Base-by-base conservation (phyloP, 1,140 invertebrate genomes). In the Akabosia matsudoensis region DNA sequence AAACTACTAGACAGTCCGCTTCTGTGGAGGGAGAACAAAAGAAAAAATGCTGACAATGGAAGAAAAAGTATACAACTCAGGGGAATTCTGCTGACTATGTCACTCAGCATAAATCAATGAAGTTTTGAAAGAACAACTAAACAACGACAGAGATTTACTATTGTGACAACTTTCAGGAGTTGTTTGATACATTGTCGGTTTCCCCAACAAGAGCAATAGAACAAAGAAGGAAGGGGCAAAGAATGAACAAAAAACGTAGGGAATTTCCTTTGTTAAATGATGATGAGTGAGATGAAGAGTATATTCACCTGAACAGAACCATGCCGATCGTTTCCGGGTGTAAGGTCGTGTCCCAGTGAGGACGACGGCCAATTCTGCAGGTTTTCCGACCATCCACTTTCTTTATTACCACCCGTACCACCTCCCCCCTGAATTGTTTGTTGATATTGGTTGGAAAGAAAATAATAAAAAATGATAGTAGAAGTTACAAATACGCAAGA, bases 261-360 rank as follows among this genome's bases (percentile, higher is more conserved):
- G n/a, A n/a, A n/a, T n/a, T n/a, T n/a, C n/a, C n/a, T n/a, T n/a
- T n/a, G n/a, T n/a, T n/a, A n/a, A n/a, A n/a, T n/a, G n/a, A n/a
- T n/a, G n/a, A 22, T 28, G 56, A 64, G 56, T 70, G 67, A 54
- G 61, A 72, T 72, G 51, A 75, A 28, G 37, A 45, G 28, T 7
- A 64, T 74, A 87, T 88, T 89, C 89, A 95, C 93, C 93, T 96
- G 93, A 82, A 95, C 93, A 84, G 93, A 95, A 85, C 95, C 95
- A 86, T 96, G 94, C 86, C 94, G 91, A 88, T 96, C 94, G 83
- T 84, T 84, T 74, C 94, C 94, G 82, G 94, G 93, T 80, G 93
- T 95, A 83, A 96, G 89, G 85, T 90, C 90, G 78, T 85, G 84
- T 82, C 90, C 89, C 76, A 88, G 84, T 26, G 83, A 83, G 79